Evolutionary conservation across 1,140 invertebrate species (phyloP).

Genomic region (Sitobion miscanthi): DNA sequence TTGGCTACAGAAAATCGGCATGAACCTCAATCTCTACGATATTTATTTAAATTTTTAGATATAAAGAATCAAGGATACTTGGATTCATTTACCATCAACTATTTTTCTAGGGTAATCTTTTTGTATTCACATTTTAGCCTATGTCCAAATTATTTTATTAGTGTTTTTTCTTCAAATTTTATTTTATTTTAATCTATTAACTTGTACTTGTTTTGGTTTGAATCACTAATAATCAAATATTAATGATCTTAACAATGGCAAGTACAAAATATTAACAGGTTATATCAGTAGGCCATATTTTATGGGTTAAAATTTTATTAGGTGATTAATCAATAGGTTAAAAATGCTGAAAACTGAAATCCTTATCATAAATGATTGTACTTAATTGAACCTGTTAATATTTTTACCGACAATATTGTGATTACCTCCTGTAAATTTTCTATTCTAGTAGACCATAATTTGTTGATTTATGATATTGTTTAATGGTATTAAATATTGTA

Average conservation of each 20-base stretch:
- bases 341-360: neutral
- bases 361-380: neutral
- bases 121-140: neutral
- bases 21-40: constrained; percentile 89
- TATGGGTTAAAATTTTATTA: neutral
- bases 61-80: constrained; percentile 87
- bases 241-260: no score
- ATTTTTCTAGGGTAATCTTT: constrained; percentile 82
- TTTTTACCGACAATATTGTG: neutral
- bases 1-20: constrained; percentile 90
- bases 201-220: neutral
- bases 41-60: constrained; percentile 91
- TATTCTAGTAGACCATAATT: no score
- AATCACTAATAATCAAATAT: neutral
- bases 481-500: no score
- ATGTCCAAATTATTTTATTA: neutral
- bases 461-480: no score
- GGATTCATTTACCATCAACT: constrained; percentile 89
- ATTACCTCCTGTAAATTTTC: no score
- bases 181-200: neutral
- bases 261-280: no score
- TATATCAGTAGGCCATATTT: neutral
- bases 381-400: neutral
- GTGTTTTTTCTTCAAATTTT: neutral
- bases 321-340: neutral